Evolutionary conservation across 2,797 vertebrate genomes (phyloP).

Genomic region (Tiaroga cobitis): DNA sequence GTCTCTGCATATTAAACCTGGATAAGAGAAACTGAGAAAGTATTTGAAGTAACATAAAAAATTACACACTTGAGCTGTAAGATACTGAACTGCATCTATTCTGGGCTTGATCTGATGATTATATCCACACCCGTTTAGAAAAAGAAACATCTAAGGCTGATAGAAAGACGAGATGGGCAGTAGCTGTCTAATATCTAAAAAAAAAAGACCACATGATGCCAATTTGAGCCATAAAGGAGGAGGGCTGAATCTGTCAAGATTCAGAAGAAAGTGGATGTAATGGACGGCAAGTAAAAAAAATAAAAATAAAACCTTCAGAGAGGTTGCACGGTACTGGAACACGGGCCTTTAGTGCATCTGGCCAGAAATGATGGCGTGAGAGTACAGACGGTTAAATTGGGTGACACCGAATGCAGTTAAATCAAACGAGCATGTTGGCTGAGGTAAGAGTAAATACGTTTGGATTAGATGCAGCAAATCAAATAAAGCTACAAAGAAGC

Average conservation of each 20-base stretch:
- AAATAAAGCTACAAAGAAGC: constrained; percentile 41
- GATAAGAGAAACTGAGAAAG: not conserved
- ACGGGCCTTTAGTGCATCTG: constrained; percentile 16
- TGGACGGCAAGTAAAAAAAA: constrained; percentile 20
- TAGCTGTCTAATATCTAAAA: not conserved
- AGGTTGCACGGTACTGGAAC: constrained; percentile 25
- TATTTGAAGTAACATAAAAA: not conserved
- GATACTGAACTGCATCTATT: not conserved
- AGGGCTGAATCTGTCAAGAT: not conserved
- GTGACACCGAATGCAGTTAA: constrained; percentile 42
- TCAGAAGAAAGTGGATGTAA: constrained; percentile 42
- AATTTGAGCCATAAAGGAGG: constrained; percentile 46
- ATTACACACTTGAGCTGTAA: not conserved
- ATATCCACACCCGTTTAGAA: not conserved
- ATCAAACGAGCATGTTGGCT: constrained; percentile 43
- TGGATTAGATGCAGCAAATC: constrained; percentile 50
- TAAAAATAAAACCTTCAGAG: constrained; percentile 21
- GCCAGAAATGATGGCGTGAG: constrained; percentile 45
- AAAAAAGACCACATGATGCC: constrained; percentile 25
- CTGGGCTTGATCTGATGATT: not conserved
- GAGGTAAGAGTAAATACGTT: constrained; percentile 45
- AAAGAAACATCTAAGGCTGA: constrained; percentile 35
- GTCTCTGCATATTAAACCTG: not conserved
- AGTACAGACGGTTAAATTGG: constrained; percentile 46
- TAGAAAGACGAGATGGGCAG: not conserved